phyloP scores from a whole-genome alignment of 2,113 vertebrate species.

The Drymodes brunneopygia region DNA sequence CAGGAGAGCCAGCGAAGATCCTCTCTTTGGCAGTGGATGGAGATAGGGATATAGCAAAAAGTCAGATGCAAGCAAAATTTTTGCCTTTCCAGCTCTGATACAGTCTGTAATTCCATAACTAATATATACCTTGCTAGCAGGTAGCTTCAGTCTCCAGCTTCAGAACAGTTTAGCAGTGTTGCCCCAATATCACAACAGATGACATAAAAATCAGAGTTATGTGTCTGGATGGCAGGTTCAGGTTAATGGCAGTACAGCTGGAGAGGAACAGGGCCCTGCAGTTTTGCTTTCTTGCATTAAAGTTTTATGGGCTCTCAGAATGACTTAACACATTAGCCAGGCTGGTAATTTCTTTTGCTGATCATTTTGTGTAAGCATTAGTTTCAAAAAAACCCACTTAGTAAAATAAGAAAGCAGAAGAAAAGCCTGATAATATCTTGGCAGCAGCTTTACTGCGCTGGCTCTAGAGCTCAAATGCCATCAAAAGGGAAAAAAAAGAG shows the following conservation, averaged over 20 bases:
- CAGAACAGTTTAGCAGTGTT: not conserved
- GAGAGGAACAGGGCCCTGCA: not conserved
- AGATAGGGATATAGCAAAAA: not conserved
- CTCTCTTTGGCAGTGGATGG: not conserved
- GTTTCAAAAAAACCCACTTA: not conserved
- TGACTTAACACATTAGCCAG: conserved; percentile 12
- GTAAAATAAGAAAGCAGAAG: conserved; percentile 5
- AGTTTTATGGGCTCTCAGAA: not conserved
- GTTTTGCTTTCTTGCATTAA: not conserved
- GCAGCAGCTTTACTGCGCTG: not conserved
- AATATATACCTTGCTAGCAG: not conserved
- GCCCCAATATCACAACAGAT: not conserved
- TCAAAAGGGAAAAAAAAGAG: not conserved
- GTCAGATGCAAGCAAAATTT: not conserved
- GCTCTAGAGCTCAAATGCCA: not conserved
- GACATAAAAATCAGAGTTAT: not conserved
- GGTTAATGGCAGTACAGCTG: not conserved
- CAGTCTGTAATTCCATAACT: not conserved
- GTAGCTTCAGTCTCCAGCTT: not conserved
- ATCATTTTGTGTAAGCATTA: not conserved
- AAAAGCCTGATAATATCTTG: not conserved
- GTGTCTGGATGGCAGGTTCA: not conserved
- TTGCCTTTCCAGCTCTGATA: not conserved
- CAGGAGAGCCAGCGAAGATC: not conserved
- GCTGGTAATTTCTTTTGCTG: conserved; percentile 13